Base-by-base conservation (phyloP, 2,888 invertebrate species). In the Drosophila anomalata region DNA sequence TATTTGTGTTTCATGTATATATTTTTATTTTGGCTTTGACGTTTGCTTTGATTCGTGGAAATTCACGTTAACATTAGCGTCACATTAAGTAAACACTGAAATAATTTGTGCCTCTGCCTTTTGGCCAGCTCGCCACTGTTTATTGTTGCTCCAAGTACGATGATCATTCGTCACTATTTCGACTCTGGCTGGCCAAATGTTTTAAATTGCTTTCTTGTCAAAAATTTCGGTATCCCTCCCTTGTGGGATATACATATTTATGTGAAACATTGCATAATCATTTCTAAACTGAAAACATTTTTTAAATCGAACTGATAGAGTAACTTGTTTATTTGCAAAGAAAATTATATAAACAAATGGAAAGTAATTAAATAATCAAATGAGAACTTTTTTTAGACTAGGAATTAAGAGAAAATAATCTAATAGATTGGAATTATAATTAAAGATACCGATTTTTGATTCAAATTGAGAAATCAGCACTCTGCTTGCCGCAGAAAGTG, bases 11-110 rank as follows among this genome's bases (percentile, higher is more conserved):
- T 53, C 50, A 54, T 53, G 52, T 54, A 59, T 44, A 63, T 59
- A 58, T 58, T 66, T 52, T 60, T 59, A 26, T 31, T 39, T 55
- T 31, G 60, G 60, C 67, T 73, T 71, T 62, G 80, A 58, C 73
- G 70, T 71, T 71, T 66, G 71, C 75, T 74, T 57, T 75, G 87
- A 86, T 83, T 86, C 88, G 84, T 60, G 68, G 66, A 71, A 82
- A 74, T 70, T 70, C 17, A 67, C 67, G 52, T 39, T 67, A 71
- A 67, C 53, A 36, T 24, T 17, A 56, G 46, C 65, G 71, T 71
- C 75, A 71, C 68, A 56, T 67, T 57, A 71, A 67, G 75, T 71
- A 71, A 71, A 71, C 71, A 71, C 47, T 48, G 52, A 60, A 55
- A 73, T 73, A 52, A 72, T 69, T 66, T 72, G 29, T 29, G 8